A percentile compares a stretch with the other conserved stretches of the same genome.
These are phyloP conservation scores for Callopanchax toddi DNA, from an alignment of 2,113 vertebrate genomes.

Conservation along the genomic window DNA sequence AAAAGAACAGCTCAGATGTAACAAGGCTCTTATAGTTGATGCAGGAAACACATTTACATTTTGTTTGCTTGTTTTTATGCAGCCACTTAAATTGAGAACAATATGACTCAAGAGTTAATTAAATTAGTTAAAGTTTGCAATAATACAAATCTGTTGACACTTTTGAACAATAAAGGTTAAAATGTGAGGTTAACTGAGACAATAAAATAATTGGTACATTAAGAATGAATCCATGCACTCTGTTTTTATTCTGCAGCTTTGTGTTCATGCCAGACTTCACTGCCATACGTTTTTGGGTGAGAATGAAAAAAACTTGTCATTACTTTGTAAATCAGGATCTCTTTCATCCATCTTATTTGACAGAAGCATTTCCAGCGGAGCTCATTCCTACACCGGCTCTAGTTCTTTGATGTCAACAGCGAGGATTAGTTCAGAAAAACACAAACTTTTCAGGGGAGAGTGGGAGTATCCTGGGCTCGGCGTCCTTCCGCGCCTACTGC, in stretches of 20 bases:
- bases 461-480: conserved; percentile 25
- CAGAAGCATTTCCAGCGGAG: conserved; percentile 58
- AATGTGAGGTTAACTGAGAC: no score
- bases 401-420: conserved; percentile 52
- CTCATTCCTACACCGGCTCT: conserved; percentile 40
- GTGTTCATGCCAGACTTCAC: conserved; percentile 20
- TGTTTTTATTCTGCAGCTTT: conserved; percentile 30
- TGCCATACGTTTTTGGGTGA: conserved; percentile 24
- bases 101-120: background rate
- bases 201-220: no score
- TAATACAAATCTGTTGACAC: no score
- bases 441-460: conserved; percentile 52
- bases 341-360: conserved; percentile 51
- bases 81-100: background rate
- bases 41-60: background rate
- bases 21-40: conserved; percentile 45
- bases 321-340: conserved; percentile 46
- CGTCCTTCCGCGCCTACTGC: conserved; percentile 65
- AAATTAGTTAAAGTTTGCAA: no score
- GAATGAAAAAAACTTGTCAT: conserved; percentile 33
- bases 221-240: no score
- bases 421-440: conserved; percentile 60
- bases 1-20: conserved; percentile 68
- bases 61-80: background rate
- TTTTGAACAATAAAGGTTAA: no score